Conservation (phyloP, 2,113 vertebrate species). For the Planiliza haematocheilus region DNA sequence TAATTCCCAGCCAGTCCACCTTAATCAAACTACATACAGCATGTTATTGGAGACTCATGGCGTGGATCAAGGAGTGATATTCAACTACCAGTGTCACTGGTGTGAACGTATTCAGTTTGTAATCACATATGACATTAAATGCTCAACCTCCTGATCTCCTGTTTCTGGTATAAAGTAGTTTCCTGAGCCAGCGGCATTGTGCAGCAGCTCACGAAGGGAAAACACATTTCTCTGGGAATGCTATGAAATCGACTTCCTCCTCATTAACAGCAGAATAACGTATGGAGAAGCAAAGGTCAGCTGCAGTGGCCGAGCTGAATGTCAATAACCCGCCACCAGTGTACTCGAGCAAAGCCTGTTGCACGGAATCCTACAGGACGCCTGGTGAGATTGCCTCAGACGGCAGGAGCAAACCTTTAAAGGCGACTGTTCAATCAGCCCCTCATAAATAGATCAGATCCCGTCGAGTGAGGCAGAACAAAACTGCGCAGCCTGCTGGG, state of each 20-base stretch:
- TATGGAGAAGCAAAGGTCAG: constrained; percentile 65
- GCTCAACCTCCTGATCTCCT: not conserved
- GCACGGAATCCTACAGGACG: constrained; percentile 1
- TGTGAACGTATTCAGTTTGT: too few species aligned
- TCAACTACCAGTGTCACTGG: too few species aligned
- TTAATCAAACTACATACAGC: not conserved
- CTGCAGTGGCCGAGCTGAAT: constrained; percentile 40
- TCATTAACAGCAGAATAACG: constrained; percentile 55
- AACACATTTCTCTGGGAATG: constrained; percentile 10
- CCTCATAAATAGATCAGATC: not conserved
- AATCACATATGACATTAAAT: not conserved
- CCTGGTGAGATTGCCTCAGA: not conserved
- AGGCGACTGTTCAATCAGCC: constrained; percentile 2
- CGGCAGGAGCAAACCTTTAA: not conserved
- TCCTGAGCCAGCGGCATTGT: not conserved
- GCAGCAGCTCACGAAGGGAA: constrained; percentile 4
- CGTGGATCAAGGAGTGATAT: not conserved
- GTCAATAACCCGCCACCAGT: constrained; percentile 32
- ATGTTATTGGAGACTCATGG: not conserved
- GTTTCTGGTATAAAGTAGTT: not conserved
- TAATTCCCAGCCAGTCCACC: not conserved
- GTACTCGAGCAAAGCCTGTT: not conserved
- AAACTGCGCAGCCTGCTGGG: constrained; percentile 1
- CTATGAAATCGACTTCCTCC: constrained; percentile 40
- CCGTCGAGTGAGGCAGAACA: constrained; percentile 11